A percentile compares a stretch with the other conserved stretches of the same genome.
phyloP scores from a whole-genome alignment of 2,888 invertebrate species.

The Crocallis elinguaria region DNA sequence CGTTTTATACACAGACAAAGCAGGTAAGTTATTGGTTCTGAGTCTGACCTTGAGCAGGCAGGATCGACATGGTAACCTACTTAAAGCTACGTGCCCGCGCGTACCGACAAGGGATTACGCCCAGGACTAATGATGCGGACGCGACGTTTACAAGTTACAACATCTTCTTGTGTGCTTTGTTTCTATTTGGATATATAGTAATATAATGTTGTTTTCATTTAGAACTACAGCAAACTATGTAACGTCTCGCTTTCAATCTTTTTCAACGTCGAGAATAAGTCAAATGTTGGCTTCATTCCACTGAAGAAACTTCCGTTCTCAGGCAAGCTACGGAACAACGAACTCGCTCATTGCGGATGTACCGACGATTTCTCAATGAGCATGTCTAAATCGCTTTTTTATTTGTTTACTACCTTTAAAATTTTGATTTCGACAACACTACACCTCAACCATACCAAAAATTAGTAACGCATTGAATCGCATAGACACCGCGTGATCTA shows the following conservation, averaged over 20 bases:
- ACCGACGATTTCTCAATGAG: constrained; percentile 36
- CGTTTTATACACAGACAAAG: constrained; percentile 16
- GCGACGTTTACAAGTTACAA: constrained; percentile 56
- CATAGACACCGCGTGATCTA: constrained; percentile 60
- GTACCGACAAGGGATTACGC: constrained; percentile 67
- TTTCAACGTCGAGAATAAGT: constrained; percentile 9
- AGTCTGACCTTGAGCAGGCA: constrained; percentile 64
- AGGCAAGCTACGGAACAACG: constrained; percentile 62
- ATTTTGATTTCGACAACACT: not conserved
- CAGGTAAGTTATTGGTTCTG: constrained; percentile 49
- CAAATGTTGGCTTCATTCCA: constrained; percentile 34
- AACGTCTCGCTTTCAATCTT: not conserved
- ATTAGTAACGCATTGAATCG: constrained; percentile 35
- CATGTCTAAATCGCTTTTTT: constrained; percentile 4
- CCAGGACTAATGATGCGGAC: constrained; percentile 54
- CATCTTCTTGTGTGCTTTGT: constrained; percentile 52
- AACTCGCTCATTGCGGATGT: constrained; percentile 42
- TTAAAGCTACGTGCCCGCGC: constrained; percentile 71
- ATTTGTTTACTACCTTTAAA: not conserved
- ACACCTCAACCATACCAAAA: constrained; percentile 33
- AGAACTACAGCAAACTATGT: not conserved
- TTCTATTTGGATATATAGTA: constrained; percentile 8
- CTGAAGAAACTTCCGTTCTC: constrained; percentile 53
- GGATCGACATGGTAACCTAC: constrained; percentile 74
- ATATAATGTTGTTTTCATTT: not conserved